A percentile compares a stretch with the other conserved stretches of the same genome.
phyloP scores from a whole-genome alignment of 2,888 invertebrate genomes.

The Metellina segmentata region DNA sequence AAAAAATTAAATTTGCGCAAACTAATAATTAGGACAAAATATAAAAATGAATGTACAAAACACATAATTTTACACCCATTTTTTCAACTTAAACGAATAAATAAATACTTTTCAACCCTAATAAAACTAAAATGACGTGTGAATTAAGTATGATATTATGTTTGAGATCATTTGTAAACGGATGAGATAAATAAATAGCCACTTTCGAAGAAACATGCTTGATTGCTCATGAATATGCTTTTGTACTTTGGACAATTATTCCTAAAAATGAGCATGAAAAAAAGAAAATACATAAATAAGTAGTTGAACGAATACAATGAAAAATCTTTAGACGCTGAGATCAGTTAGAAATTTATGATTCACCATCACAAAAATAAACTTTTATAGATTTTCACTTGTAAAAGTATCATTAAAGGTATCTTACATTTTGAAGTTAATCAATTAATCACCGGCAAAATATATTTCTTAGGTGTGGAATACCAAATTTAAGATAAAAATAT shows the following conservation, averaged over 20 bases:
- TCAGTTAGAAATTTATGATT: neutral
- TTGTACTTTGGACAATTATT: conserved; percentile 40
- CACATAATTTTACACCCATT: neutral
- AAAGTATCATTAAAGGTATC: no score
- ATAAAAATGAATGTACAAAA: neutral
- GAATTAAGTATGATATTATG: conserved; percentile 61
- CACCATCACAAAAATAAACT: no score
- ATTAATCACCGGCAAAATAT: no score
- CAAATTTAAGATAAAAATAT: no score
- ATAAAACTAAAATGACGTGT: conserved; percentile 44
- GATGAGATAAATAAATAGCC: conserved; percentile 55
- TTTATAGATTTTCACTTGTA: no score
- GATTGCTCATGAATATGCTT: conserved; percentile 29
- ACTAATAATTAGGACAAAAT: neutral
- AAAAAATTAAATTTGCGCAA: neutral
- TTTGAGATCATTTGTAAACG: conserved; percentile 54
- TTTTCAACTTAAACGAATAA: neutral
- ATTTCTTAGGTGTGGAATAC: no score
- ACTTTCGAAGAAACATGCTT: conserved; percentile 35
- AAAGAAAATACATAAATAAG: conserved; percentile 41
- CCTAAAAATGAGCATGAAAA: conserved; percentile 37
- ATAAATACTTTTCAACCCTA: conserved; percentile 42
- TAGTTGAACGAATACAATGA: conserved; percentile 2
- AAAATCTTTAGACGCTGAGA: neutral
- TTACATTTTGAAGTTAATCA: no score